phyloP scores from a whole-genome alignment of 1,140 invertebrate genomes.

The Hylyphantes graminicola region DNA sequence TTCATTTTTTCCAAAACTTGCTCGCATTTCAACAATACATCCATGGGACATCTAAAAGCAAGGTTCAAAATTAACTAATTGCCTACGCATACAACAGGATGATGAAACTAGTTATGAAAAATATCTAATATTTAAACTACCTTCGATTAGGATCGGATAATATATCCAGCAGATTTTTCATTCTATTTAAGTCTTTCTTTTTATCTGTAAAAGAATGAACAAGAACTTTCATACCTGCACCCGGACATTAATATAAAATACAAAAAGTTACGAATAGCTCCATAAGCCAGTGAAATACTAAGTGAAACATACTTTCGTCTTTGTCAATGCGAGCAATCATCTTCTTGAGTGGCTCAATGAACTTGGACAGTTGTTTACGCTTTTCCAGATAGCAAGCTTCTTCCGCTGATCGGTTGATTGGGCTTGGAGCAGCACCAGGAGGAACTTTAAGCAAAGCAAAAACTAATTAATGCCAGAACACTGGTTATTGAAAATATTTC shows the following conservation, averaged over 20 bases:
- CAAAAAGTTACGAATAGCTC: background rate
- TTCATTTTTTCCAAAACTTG: slow-evolving; percentile 88
- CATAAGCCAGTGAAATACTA: background rate
- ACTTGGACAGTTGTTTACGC: slow-evolving; percentile 89
- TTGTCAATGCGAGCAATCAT: slow-evolving; percentile 88
- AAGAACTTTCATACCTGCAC: no score
- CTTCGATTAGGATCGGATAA: slow-evolving; percentile 84
- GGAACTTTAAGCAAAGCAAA: slow-evolving; percentile 56
- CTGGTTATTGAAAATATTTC: no score
- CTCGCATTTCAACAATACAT: slow-evolving; percentile 91
- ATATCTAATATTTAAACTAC: slow-evolving; percentile 1
- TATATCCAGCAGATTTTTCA: slow-evolving; percentile 92
- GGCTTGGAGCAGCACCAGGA: slow-evolving; percentile 67
- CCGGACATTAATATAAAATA: background rate
- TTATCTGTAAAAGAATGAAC: slow-evolving; percentile 71
- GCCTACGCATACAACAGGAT: background rate
- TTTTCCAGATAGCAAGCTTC: slow-evolving; percentile 94
- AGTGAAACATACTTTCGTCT: slow-evolving; percentile 71
- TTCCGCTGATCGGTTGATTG: slow-evolving; percentile 62
- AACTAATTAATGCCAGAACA: background rate
- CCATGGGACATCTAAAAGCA: slow-evolving; percentile 79
- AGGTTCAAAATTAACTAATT: slow-evolving; percentile 8
- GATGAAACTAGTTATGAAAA: background rate
- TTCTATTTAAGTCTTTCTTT: slow-evolving; percentile 84
- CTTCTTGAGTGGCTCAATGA: slow-evolving; percentile 88